These are phyloP conservation scores for Trematomus bernacchii DNA, from an alignment of 2,797 vertebrate genomes.

Conservation along the genomic window DNA sequence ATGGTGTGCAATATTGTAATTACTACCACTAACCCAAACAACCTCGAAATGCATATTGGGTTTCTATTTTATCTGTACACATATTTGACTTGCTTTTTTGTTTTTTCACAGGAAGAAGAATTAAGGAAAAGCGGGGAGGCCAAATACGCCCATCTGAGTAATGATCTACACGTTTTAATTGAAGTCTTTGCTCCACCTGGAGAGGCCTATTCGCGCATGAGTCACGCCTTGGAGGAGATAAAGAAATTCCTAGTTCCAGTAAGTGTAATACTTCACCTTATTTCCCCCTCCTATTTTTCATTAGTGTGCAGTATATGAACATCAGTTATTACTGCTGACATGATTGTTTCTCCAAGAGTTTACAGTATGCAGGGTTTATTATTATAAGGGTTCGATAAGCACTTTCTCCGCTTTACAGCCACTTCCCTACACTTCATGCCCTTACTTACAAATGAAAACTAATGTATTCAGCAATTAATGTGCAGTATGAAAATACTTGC, in stretches of 20 bases:
- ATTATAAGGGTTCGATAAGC: slow-evolving; percentile 40
- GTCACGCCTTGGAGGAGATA: slow-evolving; percentile 98
- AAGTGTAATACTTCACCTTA: slow-evolving; percentile 85
- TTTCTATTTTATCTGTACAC: neutral
- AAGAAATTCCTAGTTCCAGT: slow-evolving; percentile 99
- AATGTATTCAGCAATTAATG: slow-evolving; percentile 84
- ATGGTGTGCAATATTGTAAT: neutral
- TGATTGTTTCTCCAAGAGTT: slow-evolving; percentile 41
- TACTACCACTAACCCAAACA: neutral
- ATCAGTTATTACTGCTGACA: slow-evolving; percentile 36
- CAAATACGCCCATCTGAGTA: slow-evolving; percentile 96
- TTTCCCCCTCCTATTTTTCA: slow-evolving; percentile 30
- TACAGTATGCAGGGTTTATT: slow-evolving; percentile 30
- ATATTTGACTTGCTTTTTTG: slow-evolving; percentile 57
- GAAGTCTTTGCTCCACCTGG: slow-evolving; percentile 99
- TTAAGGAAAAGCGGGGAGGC: slow-evolving; percentile 97
- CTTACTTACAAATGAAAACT: slow-evolving; percentile 60
- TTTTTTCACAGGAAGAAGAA: slow-evolving; percentile 94
- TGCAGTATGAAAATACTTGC: slow-evolving; percentile 73
- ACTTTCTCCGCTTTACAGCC: slow-evolving; percentile 32
- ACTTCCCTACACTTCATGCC: slow-evolving; percentile 23
- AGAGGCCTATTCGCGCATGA: slow-evolving; percentile 99
- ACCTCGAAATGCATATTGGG: neutral
- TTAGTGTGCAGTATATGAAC: slow-evolving; percentile 12
- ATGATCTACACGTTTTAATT: slow-evolving; percentile 99